Evolutionary conservation across 2,797 vertebrate species (phyloP), one percentile per base, ranked within the genome.

Genomic region (Sebastes hopkinsi): DNA sequence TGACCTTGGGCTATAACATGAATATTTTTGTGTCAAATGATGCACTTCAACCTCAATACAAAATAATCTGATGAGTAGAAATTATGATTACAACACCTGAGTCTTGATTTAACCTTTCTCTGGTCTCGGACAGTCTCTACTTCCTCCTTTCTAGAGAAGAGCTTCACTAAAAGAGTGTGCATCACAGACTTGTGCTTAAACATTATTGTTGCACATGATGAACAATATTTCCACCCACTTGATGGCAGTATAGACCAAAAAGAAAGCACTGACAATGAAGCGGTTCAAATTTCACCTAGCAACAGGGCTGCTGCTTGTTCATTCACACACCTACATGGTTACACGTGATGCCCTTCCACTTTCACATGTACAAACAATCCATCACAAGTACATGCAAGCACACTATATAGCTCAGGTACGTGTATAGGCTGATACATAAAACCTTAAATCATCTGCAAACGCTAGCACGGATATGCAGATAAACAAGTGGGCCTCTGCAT

Each of bases 321-420:
- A 92, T 94, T 92, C 90, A 91, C 87, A 93, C 88, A 92, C 88
- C 89, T 92, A 92, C 87, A 80, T 84, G 72, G 73, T 92, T 81
- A 87, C 92, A 92, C 83, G 85, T 90, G 91, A 92, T 84, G 52
- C 83, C 55, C 60, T 79, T 83, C 84, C 81, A 81, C 86, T 83
- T 85, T 87, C 86, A 88, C 89, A 90, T 90, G 88, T 68, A 82
- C 84, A 92, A 89, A 90, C 88, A 90, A 82, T 87, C 72, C 72
- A 89, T 89, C 84, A 88, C 77, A 86, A 81, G 74, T 56, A 75
- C 77, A 84, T 46, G 61, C 23, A 82, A 67, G 59, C 72, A 76
- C 58, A 36, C 23, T 5, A 46, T 6, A 46, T 46, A 9, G 69
- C 68, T 59, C 65, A 36, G 38, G 72, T 76, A 59, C 18, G n/a